Percentiles rank a stretch among this genome's conserved stretches.
Evolutionary conservation across 2,113 vertebrate genomes (phyloP).

Genomic region (Sinocyclocheilus rhinocerous): DNA sequence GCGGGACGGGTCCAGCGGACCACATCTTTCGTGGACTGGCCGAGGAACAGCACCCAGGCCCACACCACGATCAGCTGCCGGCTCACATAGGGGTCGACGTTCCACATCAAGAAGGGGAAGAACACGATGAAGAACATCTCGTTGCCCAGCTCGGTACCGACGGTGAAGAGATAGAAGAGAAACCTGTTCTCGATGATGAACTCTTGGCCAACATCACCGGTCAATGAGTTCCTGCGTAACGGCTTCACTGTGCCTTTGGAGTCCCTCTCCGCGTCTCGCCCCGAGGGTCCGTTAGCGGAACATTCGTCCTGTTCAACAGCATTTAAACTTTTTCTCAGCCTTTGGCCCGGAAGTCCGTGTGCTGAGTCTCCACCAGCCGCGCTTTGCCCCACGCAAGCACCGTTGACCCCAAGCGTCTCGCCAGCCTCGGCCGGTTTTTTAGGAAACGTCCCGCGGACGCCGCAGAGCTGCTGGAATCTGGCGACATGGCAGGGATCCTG

Average conservation of each 20-base stretch:
- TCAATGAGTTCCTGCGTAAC: conserved; percentile 91
- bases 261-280: background rate
- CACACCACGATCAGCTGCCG: conserved; percentile 90
- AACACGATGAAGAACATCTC: conserved; percentile 97
- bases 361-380: conserved; percentile 11
- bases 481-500: conserved; percentile 91
- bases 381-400: conserved; percentile 32
- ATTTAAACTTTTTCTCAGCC: conserved; percentile 59
- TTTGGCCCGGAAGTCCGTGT: conserved; percentile 29
- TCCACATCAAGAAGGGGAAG: conserved; percentile 96
- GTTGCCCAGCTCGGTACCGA: conserved; percentile 96
- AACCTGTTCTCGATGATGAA: conserved; percentile 85
- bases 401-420: conserved; percentile 48
- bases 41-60: conserved; percentile 96
- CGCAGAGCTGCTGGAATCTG: conserved; percentile 88
- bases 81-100: conserved; percentile 90
- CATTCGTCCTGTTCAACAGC: conserved; percentile 31
- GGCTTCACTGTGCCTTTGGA: conserved; percentile 65
- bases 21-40: conserved; percentile 96
- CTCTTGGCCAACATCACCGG: conserved; percentile 85
- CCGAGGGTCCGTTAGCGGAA: conserved; percentile 69
- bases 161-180: conserved; percentile 91
- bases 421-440: conserved; percentile 55
- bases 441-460: conserved; percentile 78
- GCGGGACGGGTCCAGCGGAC: conserved; percentile 92